A percentile compares a stretch with the other conserved stretches of the same genome.
phyloP scores from a whole-genome alignment of 2,888 invertebrate genomes.

The Agrochola lota region DNA sequence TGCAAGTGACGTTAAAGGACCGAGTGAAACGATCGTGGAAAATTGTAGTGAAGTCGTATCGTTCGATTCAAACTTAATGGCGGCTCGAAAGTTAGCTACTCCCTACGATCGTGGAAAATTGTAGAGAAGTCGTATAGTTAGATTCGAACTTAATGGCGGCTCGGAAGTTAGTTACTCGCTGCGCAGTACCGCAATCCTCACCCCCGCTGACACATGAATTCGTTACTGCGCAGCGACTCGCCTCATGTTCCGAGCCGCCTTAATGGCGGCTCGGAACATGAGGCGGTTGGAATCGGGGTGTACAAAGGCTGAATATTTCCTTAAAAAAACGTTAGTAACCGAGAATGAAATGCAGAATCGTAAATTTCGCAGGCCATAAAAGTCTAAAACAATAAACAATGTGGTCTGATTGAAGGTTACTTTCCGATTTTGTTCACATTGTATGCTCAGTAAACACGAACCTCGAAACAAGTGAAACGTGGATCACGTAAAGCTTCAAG shows the following conservation, averaged over 20 bases:
- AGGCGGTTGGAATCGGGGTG: no score
- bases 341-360: slow-evolving; percentile 3
- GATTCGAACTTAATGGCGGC: no score
- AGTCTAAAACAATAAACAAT: slow-evolving; percentile 38
- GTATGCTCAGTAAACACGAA: slow-evolving; percentile 43
- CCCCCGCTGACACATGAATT: no score
- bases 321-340: background rate
- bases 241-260: no score
- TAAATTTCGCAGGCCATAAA: slow-evolving; percentile 24
- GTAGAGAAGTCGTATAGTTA: no score
- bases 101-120: no score
- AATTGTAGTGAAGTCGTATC: background rate
- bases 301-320: background rate
- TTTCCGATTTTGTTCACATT: slow-evolving; percentile 32
- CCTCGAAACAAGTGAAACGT: slow-evolving; percentile 28
- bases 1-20: slow-evolving; percentile 8
- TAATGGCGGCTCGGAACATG: no score
- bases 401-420: slow-evolving; percentile 35
- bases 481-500: slow-evolving; percentile 37
- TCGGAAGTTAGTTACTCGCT: no score
- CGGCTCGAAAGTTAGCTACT: no score
- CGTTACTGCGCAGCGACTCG: no score
- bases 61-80: no score
- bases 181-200: no score
- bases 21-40: background rate